Evolutionary conservation across 2,888 invertebrate species (phyloP).

Genomic region (Caenorhabditis drosophilae): DNA sequence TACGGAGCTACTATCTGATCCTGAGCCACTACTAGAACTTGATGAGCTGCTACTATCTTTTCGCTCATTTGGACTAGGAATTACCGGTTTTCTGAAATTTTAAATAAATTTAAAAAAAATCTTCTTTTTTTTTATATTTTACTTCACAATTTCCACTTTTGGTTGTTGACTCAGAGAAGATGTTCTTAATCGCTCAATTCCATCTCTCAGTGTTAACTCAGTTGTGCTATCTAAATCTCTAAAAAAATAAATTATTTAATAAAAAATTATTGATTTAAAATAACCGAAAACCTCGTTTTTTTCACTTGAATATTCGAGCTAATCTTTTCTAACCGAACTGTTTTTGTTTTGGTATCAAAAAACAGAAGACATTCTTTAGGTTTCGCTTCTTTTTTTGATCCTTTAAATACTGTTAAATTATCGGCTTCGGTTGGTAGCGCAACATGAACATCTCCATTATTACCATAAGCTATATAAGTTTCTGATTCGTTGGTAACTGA

Average conservation of each 20-base stretch:
- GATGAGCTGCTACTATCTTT: conserved; percentile 18
- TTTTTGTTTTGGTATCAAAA: conserved; percentile 54
- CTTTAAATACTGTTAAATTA: conserved; percentile 61
- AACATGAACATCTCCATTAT: conserved; percentile 62
- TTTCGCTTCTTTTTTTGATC: conserved; percentile 60
- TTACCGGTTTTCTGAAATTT: too few species aligned
- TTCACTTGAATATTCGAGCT: conserved; percentile 60
- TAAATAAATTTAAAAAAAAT: too few species aligned
- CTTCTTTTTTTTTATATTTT: too few species aligned
- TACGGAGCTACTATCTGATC: conserved; percentile 17
- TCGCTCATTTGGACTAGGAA: conserved; percentile 5
- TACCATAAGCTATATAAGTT: conserved; percentile 56
- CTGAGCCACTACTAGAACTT: conserved; percentile 30
- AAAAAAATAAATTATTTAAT: conserved; percentile 1
- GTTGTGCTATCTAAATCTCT: conserved; percentile 49
- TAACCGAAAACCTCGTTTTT: conserved; percentile 54
- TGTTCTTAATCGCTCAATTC: conserved; percentile 42
- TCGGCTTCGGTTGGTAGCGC: conserved; percentile 58
- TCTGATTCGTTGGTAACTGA: conserved; percentile 54
- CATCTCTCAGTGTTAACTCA: conserved; percentile 29
- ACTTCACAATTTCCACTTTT: too few species aligned
- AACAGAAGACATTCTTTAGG: conserved; percentile 64
- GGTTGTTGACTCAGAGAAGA: conserved; percentile 10
- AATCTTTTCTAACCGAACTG: conserved; percentile 59
- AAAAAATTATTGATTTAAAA: background rate